Evolutionary conservation across 2,113 vertebrate genomes (phyloP).

Genomic region (Pseudorasbora parva): DNA sequence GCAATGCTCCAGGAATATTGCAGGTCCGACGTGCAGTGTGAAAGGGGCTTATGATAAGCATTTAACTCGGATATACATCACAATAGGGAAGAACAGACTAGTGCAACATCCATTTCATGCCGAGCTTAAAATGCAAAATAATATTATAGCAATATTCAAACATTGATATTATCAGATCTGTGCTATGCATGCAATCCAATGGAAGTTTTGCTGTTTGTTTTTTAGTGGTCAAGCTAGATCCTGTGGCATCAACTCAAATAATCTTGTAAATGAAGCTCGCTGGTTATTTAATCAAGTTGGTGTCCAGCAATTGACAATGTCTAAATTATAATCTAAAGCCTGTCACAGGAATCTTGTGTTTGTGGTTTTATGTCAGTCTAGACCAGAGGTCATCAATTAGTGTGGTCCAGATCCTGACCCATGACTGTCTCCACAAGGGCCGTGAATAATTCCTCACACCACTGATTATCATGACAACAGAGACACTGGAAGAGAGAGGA

Average conservation of each 20-base stretch:
- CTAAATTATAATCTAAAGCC: neutral
- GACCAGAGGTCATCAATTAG: neutral
- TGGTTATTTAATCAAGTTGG: neutral
- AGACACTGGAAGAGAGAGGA: neutral
- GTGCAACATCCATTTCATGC: too few relatives aligned
- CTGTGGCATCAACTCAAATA: neutral
- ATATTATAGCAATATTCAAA: neutral
- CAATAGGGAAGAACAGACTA: too few relatives aligned
- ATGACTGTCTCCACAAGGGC: neutral
- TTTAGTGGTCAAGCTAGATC: neutral
- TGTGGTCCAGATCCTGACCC: neutral
- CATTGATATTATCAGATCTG: neutral
- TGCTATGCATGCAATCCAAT: neutral
- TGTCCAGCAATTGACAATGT: neutral
- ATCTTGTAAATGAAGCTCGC: neutral
- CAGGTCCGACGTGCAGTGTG: too few relatives aligned
- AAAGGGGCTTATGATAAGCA: too few relatives aligned
- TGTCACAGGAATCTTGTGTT: neutral
- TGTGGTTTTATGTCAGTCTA: neutral
- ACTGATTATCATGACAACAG: neutral
- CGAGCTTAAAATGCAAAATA: neutral
- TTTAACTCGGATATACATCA: too few relatives aligned
- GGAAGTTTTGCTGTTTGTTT: neutral
- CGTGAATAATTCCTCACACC: neutral
- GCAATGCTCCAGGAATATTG: too few relatives aligned